Evolutionary conservation across 2,888 invertebrate genomes (phyloP).

Genomic region (Tortricodes alternella): DNA sequence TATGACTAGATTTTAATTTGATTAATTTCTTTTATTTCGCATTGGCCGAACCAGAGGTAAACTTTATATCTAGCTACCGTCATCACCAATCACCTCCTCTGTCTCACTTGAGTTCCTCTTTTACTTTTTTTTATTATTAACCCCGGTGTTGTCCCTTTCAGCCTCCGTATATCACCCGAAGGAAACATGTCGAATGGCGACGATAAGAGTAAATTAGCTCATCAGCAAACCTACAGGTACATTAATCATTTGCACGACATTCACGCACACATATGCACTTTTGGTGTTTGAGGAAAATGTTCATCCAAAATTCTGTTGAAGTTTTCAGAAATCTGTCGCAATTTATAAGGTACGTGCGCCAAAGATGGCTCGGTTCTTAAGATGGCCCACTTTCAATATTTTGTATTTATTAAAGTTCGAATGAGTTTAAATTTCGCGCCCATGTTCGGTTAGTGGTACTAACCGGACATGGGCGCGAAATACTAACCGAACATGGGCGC

Average conservation of each 20-base stretch:
- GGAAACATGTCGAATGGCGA: slow-evolving; percentile 84
- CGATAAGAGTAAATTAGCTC: slow-evolving; percentile 86
- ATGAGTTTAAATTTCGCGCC: too few relatives aligned
- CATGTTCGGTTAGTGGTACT: too few relatives aligned
- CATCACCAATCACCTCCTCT: slow-evolving; percentile 43
- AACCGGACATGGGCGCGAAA: too few relatives aligned
- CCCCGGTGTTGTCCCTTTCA: slow-evolving; percentile 83
- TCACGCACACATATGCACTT: slow-evolving; percentile 41
- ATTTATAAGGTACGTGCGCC: too few relatives aligned
- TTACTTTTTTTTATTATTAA: slow-evolving; percentile 63
- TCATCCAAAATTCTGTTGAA: slow-evolving; percentile 1
- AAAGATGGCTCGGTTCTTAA: too few relatives aligned
- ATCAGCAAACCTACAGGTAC: slow-evolving; percentile 91
- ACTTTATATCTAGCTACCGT: slow-evolving; percentile 48
- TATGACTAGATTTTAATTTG: slow-evolving; percentile 42
- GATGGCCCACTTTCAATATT: too few relatives aligned
- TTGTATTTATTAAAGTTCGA: too few relatives aligned
- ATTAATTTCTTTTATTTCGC: slow-evolving; percentile 60
- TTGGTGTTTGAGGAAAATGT: slow-evolving; percentile 24
- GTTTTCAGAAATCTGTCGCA: too few relatives aligned
- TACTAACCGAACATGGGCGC: too few relatives aligned
- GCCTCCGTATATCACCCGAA: slow-evolving; percentile 83
- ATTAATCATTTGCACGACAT: slow-evolving; percentile 54
- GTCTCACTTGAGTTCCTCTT: slow-evolving; percentile 39
- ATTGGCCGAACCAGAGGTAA: slow-evolving; percentile 79